Percentiles rank a stretch among this genome's conserved stretches.
Evolutionary conservation across 2,888 invertebrate species (phyloP).

Genomic region (Stegana nigrithorax): DNA sequence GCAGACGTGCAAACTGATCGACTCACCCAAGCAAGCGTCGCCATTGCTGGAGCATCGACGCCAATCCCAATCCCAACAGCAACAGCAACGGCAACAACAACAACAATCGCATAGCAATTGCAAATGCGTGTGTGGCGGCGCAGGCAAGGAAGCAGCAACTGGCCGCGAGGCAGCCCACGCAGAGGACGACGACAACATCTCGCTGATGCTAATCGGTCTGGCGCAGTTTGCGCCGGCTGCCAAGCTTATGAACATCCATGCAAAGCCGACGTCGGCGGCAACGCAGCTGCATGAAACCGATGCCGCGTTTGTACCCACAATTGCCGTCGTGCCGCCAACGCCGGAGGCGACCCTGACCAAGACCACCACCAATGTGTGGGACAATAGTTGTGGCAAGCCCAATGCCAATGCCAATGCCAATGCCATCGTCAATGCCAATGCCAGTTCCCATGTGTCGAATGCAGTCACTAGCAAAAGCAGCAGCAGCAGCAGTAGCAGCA

Average conservation of each 20-base stretch:
- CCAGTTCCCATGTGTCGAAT: not conserved
- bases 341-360: conserved; percentile 72
- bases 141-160: not conserved
- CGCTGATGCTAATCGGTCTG: conserved; percentile 77
- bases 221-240: conserved; percentile 71
- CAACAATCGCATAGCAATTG: conserved; percentile 42
- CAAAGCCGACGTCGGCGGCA: conserved; percentile 56
- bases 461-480: not conserved
- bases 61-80: not conserved
- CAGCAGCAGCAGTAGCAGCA: not conserved
- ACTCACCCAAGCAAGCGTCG: conserved; percentile 58
- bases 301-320: conserved; percentile 72
- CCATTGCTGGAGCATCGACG: conserved; percentile 22
- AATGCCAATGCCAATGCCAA: not conserved
- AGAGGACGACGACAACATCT: conserved; percentile 73
- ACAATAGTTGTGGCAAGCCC: conserved; percentile 49
- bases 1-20: conserved; percentile 66
- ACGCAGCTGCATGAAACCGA: conserved; percentile 22
- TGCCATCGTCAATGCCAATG: not conserved
- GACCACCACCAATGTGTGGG: conserved; percentile 67
- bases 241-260: conserved; percentile 66
- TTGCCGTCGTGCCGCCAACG: conserved; percentile 81
- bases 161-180: conserved; percentile 6
- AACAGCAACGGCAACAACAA: not conserved
- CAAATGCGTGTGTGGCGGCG: conserved; percentile 48